Base-by-base conservation (phyloP, 2,888 invertebrate species). In the Polylopha cassiicola region DNA sequence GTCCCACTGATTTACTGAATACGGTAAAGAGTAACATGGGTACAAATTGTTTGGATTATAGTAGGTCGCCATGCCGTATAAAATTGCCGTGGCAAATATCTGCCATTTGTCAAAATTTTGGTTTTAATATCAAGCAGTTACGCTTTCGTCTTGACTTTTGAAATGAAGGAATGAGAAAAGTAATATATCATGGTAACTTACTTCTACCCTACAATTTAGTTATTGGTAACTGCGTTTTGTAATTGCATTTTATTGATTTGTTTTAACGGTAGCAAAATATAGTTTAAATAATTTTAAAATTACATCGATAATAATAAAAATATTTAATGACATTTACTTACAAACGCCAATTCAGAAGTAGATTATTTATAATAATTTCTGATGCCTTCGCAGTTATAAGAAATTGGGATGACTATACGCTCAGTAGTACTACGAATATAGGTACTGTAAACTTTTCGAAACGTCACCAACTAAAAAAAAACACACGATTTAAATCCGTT, bases 101-200 rank as follows among this genome's bases (percentile, higher is more conserved):
- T 36, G 18, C 13, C 9, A 11, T 24, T 26, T n/a, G n/a, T 9
- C 38, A 20, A 16, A 13, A 30, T 21, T 21, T 32, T 20, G 20
- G 16, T 41, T 24, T 30, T 37, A 4, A 10, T n/a, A 26, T 31
- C 26, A 10, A 32, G 31, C 28, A 10, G 13, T 28, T 33, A 33
- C 23, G 39, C 15, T 39, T 39, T 39, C 20, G 23, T 39, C 17
- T 18, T 29, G 23, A 34, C 33, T 29, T 10, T 23, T 20, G 20
- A 34, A 23, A 14, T n/a, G 16, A 9, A 21, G n/a, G 22, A 18
- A 3, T 8, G n/a, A n/a, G n/a, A n/a, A n/a, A n/a, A n/a, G n/a
- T n/a, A n/a, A n/a, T n/a, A n/a, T n/a, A n/a, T n/a, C n/a, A n/a
- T n/a, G n/a, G n/a, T n/a, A n/a, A n/a, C n/a, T n/a, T n/a, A n/a